Conservation (phyloP, 2,888 invertebrate genomes). For the Acholoe squamosa region DNA sequence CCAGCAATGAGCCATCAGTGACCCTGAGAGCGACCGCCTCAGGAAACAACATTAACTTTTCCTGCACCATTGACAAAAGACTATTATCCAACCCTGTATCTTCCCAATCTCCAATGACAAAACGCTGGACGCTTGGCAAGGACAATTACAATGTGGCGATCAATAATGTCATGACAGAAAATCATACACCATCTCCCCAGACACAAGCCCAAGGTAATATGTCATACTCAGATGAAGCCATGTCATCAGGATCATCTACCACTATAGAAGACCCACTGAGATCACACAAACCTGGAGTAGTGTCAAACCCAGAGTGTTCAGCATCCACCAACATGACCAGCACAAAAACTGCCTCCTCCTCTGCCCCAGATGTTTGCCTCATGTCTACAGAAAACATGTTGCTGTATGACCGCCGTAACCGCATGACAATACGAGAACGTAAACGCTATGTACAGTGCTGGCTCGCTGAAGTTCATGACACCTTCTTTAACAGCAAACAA, state of each 20-base stretch:
- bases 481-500: background rate
- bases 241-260: background rate
- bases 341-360: background rate
- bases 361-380: background rate
- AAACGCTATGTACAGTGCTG: background rate
- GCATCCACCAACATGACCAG: background rate
- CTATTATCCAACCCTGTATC: background rate
- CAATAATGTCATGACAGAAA: background rate
- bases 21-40: background rate
- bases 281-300: background rate
- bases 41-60: conserved; percentile 23
- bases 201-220: background rate
- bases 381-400: conserved; percentile 8
- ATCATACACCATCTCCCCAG: background rate
- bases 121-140: background rate
- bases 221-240: background rate
- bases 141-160: background rate
- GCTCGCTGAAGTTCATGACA: background rate
- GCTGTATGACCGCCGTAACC: background rate
- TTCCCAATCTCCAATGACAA: background rate
- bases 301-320: background rate
- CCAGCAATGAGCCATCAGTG: background rate
- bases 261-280: background rate
- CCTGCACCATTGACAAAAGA: background rate
- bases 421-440: background rate